phyloP scores from a whole-genome alignment of 2,888 invertebrate genomes.

The Taenaris catops region DNA sequence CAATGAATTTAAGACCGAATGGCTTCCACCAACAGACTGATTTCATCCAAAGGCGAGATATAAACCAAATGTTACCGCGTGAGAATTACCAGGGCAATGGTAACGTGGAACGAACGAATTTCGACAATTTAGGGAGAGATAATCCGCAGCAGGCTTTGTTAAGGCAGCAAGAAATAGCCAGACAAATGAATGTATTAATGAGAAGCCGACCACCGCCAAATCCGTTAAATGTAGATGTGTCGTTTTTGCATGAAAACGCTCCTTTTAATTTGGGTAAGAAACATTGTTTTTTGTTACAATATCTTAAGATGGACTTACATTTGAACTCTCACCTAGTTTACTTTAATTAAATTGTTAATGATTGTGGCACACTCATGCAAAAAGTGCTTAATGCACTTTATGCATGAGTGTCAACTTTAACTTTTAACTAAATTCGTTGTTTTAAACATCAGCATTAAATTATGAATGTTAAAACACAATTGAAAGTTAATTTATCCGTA shows the following conservation, averaged over 20 bases:
- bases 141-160: constrained; percentile 50
- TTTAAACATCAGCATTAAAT: too few species aligned
- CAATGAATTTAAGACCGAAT: constrained; percentile 54
- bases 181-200: constrained; percentile 66
- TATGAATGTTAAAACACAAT: too few species aligned
- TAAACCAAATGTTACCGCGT: constrained; percentile 47
- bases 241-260: constrained; percentile 63
- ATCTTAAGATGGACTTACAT: too few species aligned
- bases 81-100: constrained; percentile 47
- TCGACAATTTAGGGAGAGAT: constrained; percentile 46
- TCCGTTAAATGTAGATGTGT: constrained; percentile 65
- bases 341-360: too few species aligned
- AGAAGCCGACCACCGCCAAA: constrained; percentile 62
- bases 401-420: too few species aligned
- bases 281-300: too few species aligned
- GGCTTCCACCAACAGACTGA: constrained; percentile 57
- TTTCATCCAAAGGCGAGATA: constrained; percentile 51
- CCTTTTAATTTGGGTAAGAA: constrained; percentile 67
- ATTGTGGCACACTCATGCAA: too few species aligned
- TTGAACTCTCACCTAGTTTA: too few species aligned
- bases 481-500: too few species aligned
- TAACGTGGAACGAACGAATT: constrained; percentile 44
- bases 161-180: constrained; percentile 62
- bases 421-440: too few species aligned
- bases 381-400: too few species aligned